A percentile compares a stretch with the other conserved stretches of the same genome.
phyloP scores from a whole-genome alignment of 2,888 invertebrate genomes.

The Caenorhabditis sp. region DNA sequence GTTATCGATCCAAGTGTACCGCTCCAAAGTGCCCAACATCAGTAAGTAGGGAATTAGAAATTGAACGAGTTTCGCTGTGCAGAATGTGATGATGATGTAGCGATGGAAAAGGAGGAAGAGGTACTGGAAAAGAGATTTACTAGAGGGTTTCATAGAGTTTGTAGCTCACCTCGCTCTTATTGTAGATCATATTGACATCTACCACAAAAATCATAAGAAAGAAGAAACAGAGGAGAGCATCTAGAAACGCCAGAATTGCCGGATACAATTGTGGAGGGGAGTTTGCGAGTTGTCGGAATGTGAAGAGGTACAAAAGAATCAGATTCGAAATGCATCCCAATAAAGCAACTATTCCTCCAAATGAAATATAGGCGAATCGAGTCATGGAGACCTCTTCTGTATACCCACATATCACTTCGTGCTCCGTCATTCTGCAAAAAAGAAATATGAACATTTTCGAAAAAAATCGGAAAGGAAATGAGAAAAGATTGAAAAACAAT shows the following conservation, averaged over 20 bases:
- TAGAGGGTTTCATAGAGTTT: too few species aligned
- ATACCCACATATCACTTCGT: slow-evolving; percentile 70
- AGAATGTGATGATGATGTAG: slow-evolving; percentile 74
- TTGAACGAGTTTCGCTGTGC: slow-evolving; percentile 73
- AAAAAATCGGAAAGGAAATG: neutral
- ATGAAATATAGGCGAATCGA: slow-evolving; percentile 72
- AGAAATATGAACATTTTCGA: neutral
- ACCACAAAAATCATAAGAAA: slow-evolving; percentile 78
- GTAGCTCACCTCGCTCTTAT: slow-evolving; percentile 68
- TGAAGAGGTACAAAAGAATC: slow-evolving; percentile 74
- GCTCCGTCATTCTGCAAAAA: slow-evolving; percentile 28
- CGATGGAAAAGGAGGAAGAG: slow-evolving; percentile 75
- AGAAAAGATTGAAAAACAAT: slow-evolving; percentile 1
- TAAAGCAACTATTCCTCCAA: slow-evolving; percentile 66
- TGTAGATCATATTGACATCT: slow-evolving; percentile 76
- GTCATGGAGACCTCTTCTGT: slow-evolving; percentile 72
- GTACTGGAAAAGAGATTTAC: slow-evolving; percentile 60
- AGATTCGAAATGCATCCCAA: slow-evolving; percentile 71
- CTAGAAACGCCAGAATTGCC: slow-evolving; percentile 74
- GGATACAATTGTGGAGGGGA: slow-evolving; percentile 77
- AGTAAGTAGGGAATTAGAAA: slow-evolving; percentile 77
- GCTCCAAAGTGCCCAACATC: slow-evolving; percentile 76
- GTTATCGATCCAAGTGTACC: slow-evolving; percentile 77
- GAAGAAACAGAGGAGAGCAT: slow-evolving; percentile 72
- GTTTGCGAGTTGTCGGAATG: slow-evolving; percentile 66